These are phyloP conservation scores for Drosophila ogumai DNA, from an alignment of 1,140 invertebrate genomes.

Conservation along the genomic window DNA sequence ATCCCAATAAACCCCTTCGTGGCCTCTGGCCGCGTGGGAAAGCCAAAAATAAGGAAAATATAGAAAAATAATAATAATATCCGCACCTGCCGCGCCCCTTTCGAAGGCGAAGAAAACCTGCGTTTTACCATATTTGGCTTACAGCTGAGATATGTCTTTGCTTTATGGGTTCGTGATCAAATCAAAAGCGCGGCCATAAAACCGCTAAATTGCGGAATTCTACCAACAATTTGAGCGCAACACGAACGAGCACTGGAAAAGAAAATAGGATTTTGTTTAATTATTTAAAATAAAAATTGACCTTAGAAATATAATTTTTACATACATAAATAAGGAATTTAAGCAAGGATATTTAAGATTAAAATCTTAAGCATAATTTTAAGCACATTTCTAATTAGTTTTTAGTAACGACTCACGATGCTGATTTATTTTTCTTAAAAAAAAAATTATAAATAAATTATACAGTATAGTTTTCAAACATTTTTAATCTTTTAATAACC, in stretches of 20 bases:
- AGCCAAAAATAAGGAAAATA: slow-evolving; percentile 29
- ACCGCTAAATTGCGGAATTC: slow-evolving; percentile 70
- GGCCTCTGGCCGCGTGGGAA: slow-evolving; percentile 62
- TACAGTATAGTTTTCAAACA: too few relatives aligned
- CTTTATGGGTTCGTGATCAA: slow-evolving; percentile 66
- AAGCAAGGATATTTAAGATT: too few relatives aligned
- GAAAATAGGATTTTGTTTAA: background rate
- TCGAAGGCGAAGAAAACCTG: slow-evolving; percentile 8
- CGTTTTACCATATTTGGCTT: slow-evolving; percentile 44
- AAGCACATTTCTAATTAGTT: background rate
- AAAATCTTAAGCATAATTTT: background rate
- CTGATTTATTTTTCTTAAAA: too few relatives aligned
- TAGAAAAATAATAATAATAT: slow-evolving; percentile 16
- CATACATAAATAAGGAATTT: fast-evolving
- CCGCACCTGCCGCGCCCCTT: slow-evolving; percentile 69
- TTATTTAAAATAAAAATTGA: background rate
- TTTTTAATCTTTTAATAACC: too few relatives aligned
- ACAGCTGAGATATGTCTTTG: slow-evolving; percentile 21
- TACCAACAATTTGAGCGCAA: slow-evolving; percentile 70
- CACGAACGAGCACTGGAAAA: slow-evolving; percentile 51
- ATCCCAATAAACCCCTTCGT: slow-evolving; percentile 10
- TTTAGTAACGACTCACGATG: background rate
- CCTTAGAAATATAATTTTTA: too few relatives aligned
- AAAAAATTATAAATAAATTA: too few relatives aligned
- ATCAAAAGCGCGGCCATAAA: slow-evolving; percentile 73